Base-by-base conservation (phyloP, 1,140 invertebrate genomes). In the Physella acuta region DNA sequence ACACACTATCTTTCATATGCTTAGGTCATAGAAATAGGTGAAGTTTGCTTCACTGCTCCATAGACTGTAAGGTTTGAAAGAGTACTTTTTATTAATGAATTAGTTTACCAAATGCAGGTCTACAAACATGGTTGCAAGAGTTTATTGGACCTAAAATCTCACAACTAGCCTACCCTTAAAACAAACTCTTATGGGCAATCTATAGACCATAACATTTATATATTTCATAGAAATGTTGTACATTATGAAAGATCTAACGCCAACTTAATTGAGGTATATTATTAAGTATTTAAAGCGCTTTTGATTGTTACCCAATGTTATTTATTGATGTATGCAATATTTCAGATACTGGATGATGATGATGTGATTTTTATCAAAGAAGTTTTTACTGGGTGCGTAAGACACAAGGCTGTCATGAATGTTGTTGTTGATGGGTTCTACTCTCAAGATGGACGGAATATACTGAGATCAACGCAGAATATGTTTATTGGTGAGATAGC, bases 361-460 rank as follows among this genome's bases (percentile, higher is more conserved):
- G 81, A 82, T 65, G 69, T 76, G 34, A 77, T 73, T 1, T 84
- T 84, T 71, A 73, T 84, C 16, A 75, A 72, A 39, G 83, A 84
- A 71, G 81, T 84, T 20, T 84, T 84, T 67, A 80, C 79, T 39
- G 81, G 81, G 3, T 82, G 79, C 75, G 72, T 81, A 20, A 60
- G 80, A 11, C 83, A 83, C 71, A 58, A 53, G 14, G 59, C 68
- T 37, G 53, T 83, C 49, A 75, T 83, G 66, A 64, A 73, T 37
- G 75, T 81, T 31, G 76, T 84, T 0, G 62, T 76, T 31, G 75
- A 83, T 69, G 78, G 78, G 8, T 84, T 81, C 55, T 84, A 79
- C 71, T 70, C 71, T 60, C 78, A 73, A 74, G 79, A 82, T 78
- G 83, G 83, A 20, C 80, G 78, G 73, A 79, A 72, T 51, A 69